Conservation (phyloP, 2,797 vertebrate species). For the Spea hammondii region DNA sequence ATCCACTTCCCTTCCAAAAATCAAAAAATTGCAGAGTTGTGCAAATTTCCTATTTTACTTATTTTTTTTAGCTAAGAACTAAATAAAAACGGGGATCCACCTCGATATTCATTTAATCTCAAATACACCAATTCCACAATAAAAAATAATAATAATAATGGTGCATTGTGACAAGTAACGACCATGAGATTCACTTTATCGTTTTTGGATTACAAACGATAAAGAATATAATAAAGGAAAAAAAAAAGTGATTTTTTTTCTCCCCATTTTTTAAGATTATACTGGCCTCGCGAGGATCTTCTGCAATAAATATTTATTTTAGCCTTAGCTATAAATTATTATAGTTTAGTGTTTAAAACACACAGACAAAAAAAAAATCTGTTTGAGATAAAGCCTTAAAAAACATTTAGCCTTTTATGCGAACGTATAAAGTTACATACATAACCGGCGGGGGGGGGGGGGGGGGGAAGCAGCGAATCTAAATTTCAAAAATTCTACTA, state of each 20-base stretch:
- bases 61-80: constrained; percentile 67
- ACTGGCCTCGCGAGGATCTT: constrained; percentile 78
- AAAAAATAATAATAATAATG: not conserved
- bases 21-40: constrained; percentile 72
- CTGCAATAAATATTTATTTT: constrained; percentile 85
- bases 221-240: constrained; percentile 46
- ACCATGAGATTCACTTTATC: no score
- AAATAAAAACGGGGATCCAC: constrained; percentile 54
- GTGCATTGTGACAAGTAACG: no score
- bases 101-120: constrained; percentile 60
- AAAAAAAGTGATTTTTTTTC: constrained; percentile 63
- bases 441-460: constrained; percentile 48
- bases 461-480: constrained; percentile 32
- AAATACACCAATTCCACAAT: constrained; percentile 60
- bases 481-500: constrained; percentile 60
- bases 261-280: constrained; percentile 64
- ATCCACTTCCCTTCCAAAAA: constrained; percentile 66
- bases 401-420: constrained; percentile 60
- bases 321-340: constrained; percentile 81
- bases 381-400: constrained; percentile 64
- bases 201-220: no score
- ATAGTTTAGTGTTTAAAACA: constrained; percentile 79
- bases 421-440: constrained; percentile 69
- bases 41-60: constrained; percentile 79
- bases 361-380: constrained; percentile 54